Evolutionary conservation across 2,113 vertebrate genomes (phyloP).

Genomic region (Aegotheles bennettii): DNA sequence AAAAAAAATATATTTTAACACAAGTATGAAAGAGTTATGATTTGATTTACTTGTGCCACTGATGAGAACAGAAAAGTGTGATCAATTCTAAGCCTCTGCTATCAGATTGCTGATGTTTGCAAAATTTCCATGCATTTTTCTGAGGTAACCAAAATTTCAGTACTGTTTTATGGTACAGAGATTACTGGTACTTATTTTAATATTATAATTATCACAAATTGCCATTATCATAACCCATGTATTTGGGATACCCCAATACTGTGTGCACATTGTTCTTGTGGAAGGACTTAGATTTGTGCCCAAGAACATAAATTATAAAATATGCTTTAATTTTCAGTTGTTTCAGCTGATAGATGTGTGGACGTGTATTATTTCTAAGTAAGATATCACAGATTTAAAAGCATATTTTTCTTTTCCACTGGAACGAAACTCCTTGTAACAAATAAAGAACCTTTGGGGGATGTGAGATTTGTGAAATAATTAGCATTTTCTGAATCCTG

Average conservation of each 20-base stretch:
- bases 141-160: constrained; percentile 25
- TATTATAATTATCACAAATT: neutral
- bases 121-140: constrained; percentile 52
- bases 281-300: neutral
- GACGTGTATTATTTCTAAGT: rapidly evolving
- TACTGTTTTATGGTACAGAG: neutral
- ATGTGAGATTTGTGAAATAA: neutral
- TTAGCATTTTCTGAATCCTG: neutral
- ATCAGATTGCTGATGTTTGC: constrained; percentile 59
- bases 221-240: neutral
- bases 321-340: neutral
- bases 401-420: neutral
- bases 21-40: neutral
- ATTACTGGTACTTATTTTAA: neutral
- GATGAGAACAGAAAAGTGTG: constrained; percentile 55
- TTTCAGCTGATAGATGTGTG: neutral
- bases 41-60: constrained; percentile 59
- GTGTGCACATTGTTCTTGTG: neutral
- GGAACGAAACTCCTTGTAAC: neutral
- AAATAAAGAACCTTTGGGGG: neutral
- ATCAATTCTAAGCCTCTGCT: constrained; percentile 61
- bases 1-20: neutral
- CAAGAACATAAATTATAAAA: neutral
- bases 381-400: neutral
- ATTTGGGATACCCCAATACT: neutral